Percentiles rank a stretch among this genome's conserved stretches.
Evolutionary conservation across 2,113 vertebrate genomes (phyloP).

Genomic region (Pomatorhinus ruficollis): DNA sequence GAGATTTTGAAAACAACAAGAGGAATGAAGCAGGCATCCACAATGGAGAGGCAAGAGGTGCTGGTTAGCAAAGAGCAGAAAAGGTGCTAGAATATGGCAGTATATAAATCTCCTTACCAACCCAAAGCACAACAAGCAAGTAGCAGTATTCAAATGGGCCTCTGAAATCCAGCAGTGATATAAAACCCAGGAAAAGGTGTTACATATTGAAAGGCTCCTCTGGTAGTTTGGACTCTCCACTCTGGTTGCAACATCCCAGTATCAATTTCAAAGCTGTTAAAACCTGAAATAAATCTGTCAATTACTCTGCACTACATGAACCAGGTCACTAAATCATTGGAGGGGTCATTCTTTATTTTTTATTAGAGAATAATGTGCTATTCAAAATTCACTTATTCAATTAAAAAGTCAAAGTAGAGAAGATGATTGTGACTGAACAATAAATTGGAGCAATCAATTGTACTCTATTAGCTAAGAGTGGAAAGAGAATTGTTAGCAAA

Average conservation of each 20-base stretch:
- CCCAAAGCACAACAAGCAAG: background rate
- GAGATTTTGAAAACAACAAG: background rate
- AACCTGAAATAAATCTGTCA: background rate
- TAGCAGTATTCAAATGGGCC: background rate
- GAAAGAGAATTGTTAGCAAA: background rate
- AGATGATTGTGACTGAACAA: background rate
- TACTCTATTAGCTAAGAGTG: background rate
- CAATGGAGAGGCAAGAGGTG: background rate
- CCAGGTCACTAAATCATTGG: background rate
- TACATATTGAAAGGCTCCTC: background rate
- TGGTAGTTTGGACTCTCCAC: background rate
- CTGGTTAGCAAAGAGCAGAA: background rate
- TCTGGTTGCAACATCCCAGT: background rate
- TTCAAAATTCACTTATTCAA: background rate
- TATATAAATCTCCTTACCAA: background rate
- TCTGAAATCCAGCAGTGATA: background rate
- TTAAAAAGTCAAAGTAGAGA: background rate
- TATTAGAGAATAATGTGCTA: background rate
- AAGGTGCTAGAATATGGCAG: background rate
- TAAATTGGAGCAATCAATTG: background rate
- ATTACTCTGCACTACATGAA: background rate
- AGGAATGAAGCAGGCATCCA: background rate
- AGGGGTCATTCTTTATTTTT: background rate
- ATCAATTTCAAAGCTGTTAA: conserved; percentile 16
- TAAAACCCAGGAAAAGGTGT: background rate